Conservation (phyloP, 2,113 vertebrate genomes). For the Ameiurus melas region DNA sequence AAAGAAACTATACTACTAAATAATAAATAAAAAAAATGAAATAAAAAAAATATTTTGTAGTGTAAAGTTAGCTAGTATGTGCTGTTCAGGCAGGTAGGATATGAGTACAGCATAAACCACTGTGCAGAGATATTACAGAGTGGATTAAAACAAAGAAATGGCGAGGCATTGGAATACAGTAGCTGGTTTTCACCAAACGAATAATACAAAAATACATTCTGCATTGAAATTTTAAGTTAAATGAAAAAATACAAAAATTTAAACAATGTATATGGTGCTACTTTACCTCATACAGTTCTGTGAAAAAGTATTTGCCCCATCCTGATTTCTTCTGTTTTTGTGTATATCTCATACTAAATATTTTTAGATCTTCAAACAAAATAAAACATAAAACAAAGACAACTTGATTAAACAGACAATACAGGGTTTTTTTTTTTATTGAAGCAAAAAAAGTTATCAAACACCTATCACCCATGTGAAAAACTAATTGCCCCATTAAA, state of each 20-base stretch:
- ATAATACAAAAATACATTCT: background rate
- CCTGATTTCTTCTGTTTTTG: no score
- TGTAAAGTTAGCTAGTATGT: background rate
- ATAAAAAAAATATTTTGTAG: background rate
- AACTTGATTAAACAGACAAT: no score
- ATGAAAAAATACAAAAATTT: background rate
- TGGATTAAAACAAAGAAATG: background rate
- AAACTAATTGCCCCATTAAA: no score
- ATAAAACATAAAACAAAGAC: no score
- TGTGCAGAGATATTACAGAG: constrained; percentile 22
- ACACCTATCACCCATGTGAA: no score
- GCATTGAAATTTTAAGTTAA: background rate
- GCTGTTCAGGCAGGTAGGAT: background rate
- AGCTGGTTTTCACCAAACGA: background rate
- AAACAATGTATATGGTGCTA: background rate
- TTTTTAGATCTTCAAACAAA: no score
- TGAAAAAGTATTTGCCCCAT: no score
- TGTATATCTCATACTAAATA: no score
- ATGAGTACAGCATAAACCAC: constrained; percentile 18
- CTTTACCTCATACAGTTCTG: background rate
- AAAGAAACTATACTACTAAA: background rate
- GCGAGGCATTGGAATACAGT: constrained; percentile 1
- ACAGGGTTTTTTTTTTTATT: no score
- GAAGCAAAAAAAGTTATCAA: no score
- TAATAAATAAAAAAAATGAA: background rate